Evolutionary conservation across 2,113 vertebrate genomes (phyloP).

Genomic region (Dendrocopos noguchii): DNA sequence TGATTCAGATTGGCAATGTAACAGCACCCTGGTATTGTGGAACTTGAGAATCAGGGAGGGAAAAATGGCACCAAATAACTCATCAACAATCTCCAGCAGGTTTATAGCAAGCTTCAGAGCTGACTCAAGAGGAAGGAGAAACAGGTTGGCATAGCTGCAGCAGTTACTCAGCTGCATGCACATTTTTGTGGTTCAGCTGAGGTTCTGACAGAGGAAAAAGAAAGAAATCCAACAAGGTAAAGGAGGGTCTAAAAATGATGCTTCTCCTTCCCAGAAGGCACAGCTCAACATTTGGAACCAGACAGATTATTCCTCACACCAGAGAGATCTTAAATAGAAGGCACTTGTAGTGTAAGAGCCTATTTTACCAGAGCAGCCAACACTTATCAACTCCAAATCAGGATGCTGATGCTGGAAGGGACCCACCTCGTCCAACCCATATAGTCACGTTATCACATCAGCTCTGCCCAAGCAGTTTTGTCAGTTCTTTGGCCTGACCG

Average conservation of each 20-base stretch:
- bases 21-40: neutral
- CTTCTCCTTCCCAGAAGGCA: neutral
- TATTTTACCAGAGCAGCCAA: neutral
- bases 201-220: neutral
- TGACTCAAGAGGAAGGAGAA: neutral
- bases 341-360: neutral
- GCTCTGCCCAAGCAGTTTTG: neutral
- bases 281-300: neutral
- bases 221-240: neutral
- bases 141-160: neutral
- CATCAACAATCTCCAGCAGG: neutral
- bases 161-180: neutral
- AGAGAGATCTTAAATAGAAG: neutral
- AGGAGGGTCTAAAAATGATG: rapidly evolving
- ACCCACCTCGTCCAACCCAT: neutral
- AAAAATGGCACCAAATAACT: neutral
- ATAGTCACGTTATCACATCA: neutral
- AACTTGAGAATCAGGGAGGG: neutral
- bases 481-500: neutral
- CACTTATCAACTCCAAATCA: neutral
- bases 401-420: neutral
- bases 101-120: neutral
- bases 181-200: neutral
- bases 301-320: neutral
- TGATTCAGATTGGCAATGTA: neutral